phyloP scores from a whole-genome alignment of 2,888 invertebrate genomes.

The Diogma glabrata region DNA sequence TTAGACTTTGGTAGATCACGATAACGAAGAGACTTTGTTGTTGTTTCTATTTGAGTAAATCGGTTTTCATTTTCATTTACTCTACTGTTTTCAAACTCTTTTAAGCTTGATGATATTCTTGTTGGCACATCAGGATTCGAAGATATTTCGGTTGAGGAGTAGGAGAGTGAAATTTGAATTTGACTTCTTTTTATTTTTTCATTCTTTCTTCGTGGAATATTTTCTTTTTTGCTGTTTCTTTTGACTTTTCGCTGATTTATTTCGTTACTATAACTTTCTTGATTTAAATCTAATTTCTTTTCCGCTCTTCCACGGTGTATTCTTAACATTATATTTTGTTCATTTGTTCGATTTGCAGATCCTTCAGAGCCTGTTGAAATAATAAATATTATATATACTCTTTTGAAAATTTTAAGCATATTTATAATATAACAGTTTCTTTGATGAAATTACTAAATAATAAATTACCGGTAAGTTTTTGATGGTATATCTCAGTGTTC shows the following conservation, averaged over 20 bases:
- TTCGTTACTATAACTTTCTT: constrained; percentile 18
- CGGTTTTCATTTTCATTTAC: neutral
- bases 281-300: constrained; percentile 21
- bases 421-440: too few relatives aligned
- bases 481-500: too few relatives aligned
- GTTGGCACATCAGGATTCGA: constrained; percentile 26
- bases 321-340: constrained; percentile 74
- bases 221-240: neutral
- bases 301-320: constrained; percentile 65
- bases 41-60: neutral
- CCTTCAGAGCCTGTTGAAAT: constrained; percentile 53
- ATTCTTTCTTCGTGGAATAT: constrained; percentile 27
- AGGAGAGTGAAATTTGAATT: constrained; percentile 73
- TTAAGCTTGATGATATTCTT: constrained; percentile 15
- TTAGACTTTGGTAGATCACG: constrained; percentile 10
- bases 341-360: constrained; percentile 64
- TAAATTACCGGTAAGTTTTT: too few relatives aligned
- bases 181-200: constrained; percentile 42
- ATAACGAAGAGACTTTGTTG: too few relatives aligned
- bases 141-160: constrained; percentile 62
- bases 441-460: too few relatives aligned
- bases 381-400: too few relatives aligned
- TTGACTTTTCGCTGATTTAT: constrained; percentile 7
- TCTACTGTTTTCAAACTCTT: neutral
- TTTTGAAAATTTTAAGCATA: too few relatives aligned